Evolutionary conservation across 2,888 invertebrate species (phyloP).

Genomic region (Lochmaea crataegi): DNA sequence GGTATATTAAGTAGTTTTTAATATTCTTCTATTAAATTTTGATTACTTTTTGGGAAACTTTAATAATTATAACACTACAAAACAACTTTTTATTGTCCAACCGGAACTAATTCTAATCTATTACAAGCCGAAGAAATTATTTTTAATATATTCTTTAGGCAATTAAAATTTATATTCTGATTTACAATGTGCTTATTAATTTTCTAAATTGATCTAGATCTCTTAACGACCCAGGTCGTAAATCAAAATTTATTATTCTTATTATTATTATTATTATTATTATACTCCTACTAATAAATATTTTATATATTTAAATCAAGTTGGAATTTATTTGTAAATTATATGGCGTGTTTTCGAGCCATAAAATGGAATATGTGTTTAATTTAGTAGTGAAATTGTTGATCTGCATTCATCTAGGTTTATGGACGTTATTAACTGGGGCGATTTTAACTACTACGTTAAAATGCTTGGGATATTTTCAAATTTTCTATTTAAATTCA

Average conservation of each 20-base stretch:
- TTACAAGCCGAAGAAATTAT: neutral
- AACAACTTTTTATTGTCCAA: neutral
- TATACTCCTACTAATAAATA: slow-evolving; percentile 13
- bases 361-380: slow-evolving; percentile 4
- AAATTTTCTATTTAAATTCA: neutral
- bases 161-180: slow-evolving; percentile 28
- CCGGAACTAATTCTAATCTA: neutral
- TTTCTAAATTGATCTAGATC: slow-evolving; percentile 33
- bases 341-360: slow-evolving; percentile 3
- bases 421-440: neutral
- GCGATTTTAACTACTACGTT: neutral
- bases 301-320: slow-evolving; percentile 9
- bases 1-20: no score
- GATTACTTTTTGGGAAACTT: neutral
- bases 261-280: neutral
- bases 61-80: neutral
- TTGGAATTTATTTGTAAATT: slow-evolving; percentile 2
- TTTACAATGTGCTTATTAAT: slow-evolving; percentile 25
- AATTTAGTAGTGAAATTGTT: slow-evolving; percentile 1
- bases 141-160: neutral
- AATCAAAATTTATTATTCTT: slow-evolving; percentile 9
- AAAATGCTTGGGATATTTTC: neutral
- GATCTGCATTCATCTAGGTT: neutral
- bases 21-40: neutral
- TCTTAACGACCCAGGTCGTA: slow-evolving; percentile 11